Base-by-base conservation (phyloP, 2,113 vertebrate species). In the Tichodroma muraria region DNA sequence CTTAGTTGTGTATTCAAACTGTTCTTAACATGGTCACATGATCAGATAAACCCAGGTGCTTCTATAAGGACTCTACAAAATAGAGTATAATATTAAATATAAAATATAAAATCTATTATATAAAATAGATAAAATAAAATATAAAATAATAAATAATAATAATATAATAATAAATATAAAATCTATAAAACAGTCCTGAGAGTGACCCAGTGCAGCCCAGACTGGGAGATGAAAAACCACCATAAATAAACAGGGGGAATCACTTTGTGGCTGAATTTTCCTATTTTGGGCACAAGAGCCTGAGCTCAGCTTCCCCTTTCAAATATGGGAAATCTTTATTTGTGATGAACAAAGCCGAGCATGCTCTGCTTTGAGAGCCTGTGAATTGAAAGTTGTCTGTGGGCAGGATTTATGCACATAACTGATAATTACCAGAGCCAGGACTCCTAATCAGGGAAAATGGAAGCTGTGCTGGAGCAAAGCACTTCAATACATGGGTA, bases 11-110 rank as follows among this genome's bases (percentile, higher is more conserved):
- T 52, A 40, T n/a, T 40, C 15, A 47, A 70, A 14, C n/a, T 44
- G 61, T 47, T 13, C 37, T 31, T 10, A 13, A 8, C 16, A 8
- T 42, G 22, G 8, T 11, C 6, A 2, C 1, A 1, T 9, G 15
- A 10, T 73, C 38, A 59, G 42, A 59, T 15, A 69, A 86, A 66
- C 6, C 8, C 53, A 35, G 42, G 15, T 57, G 37, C 10, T 89
- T 56, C 71, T 33, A 13, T 23, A 12, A 66, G 42, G 81, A 88
- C 53, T 6, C 5, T 44, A 18, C 53, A 33, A 52, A 54, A 60
- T 25, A 35, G n/a, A n/a, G n/a, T n/a, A n/a, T n/a, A n/a, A n/a
- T n/a, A n/a, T n/a, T n/a, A n/a, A n/a, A n/a, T n/a, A n/a, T n/a
- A n/a, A n/a, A n/a, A n/a, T n/a, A n/a, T n/a, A n/a, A n/a, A n/a